Evolutionary conservation across 1,140 invertebrate genomes (phyloP).

Genomic region (Trichonephila inaurata): DNA sequence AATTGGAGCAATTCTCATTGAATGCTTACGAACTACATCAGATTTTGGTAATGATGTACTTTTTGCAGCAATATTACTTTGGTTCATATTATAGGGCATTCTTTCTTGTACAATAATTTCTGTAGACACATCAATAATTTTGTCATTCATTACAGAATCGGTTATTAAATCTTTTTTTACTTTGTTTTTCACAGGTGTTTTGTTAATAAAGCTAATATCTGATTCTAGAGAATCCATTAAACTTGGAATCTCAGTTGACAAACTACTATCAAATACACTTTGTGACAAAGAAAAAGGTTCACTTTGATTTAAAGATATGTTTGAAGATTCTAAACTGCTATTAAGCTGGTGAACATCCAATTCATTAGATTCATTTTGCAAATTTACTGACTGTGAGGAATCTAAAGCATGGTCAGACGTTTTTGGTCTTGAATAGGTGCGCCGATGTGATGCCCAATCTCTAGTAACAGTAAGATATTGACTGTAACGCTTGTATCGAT

Average conservation of each 20-base stretch:
- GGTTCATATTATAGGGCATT: background rate
- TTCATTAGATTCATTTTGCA: conserved; percentile 38
- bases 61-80: background rate
- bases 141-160: background rate
- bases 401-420: background rate
- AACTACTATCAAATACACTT: background rate
- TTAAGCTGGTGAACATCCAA: conserved; percentile 18
- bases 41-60: background rate
- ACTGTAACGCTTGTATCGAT: conserved; percentile 60
- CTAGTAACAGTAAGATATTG: conserved; percentile 50
- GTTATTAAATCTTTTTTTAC: background rate
- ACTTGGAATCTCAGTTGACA: background rate
- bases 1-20: background rate
- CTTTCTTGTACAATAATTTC: background rate
- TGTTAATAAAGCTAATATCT: background rate
- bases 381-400: background rate
- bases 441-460: conserved; percentile 52
- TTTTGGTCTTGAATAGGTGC: conserved; percentile 54
- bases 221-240: background rate
- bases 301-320: conserved; percentile 34
- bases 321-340: background rate
- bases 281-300: background rate
- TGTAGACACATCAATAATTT: too few species aligned
- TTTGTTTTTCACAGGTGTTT: background rate
- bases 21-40: background rate